Evolutionary conservation across 2,888 invertebrate species (phyloP), one percentile per base, ranked within the genome.

Genomic region (Drosophila parthenogenetica): DNA sequence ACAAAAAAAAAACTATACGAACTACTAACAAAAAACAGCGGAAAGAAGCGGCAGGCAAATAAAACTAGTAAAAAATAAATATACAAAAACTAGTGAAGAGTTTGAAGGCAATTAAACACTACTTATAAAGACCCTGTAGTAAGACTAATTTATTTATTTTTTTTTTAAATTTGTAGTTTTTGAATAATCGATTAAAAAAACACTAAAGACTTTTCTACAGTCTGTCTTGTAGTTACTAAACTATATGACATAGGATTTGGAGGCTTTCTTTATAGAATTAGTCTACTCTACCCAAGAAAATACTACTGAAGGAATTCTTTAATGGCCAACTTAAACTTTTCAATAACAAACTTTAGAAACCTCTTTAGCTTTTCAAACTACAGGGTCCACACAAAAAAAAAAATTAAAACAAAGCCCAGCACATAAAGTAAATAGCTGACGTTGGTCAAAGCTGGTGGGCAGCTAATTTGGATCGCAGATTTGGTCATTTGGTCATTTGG

Each of bases 401-500:
- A 50, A 46, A 32, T 11, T 13, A 48, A 29, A 29, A 29, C 29
- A 29, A 29, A 29, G 29, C 29, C 7, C 8, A 29, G 29, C 29
- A 29, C 1, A 29, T 13, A 42, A 62, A 54, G 22, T 40, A 48
- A 58, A 54, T 19, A 42, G 54, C 49, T 49, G 16, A 63, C 65
- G 49, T 76, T 69, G 65, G 61, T 48, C 16, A 59, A 14, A 16
- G 16, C 39, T 79, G 19, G 87, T 84, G 82, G 82, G 82, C 85
- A 75, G 85, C 85, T 84, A 75, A 87, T 81, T 87, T 84, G 87
- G 68, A 60, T 77, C 71, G 59, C 68, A 63, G 82, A 81, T 81
- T 87, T 84, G 82, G 79, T 81, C 76, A 81, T 81, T 87, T 84
- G 82, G 79, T 81, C 76, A 84, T 82, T 81, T 85, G 81, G 32